phyloP scores from a whole-genome alignment of 2,113 vertebrate genomes.

The Cichladusa arquata region DNA sequence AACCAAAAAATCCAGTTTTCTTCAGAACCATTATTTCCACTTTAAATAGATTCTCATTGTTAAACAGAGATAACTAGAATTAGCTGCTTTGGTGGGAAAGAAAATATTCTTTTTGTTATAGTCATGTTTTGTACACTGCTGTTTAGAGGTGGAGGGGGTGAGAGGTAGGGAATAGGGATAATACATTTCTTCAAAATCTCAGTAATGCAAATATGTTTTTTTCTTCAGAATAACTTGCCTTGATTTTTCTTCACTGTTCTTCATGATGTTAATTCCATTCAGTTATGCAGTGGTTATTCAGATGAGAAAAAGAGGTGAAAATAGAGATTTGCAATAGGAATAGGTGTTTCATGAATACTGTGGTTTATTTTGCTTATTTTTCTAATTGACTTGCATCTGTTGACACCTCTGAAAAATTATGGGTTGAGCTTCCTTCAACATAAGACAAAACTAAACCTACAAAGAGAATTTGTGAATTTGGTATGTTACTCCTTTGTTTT shows the following conservation, averaged over 20 bases:
- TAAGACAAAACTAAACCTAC: neutral
- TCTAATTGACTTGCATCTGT: neutral
- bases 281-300: constrained; percentile 8
- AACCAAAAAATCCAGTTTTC: neutral
- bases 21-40: neutral
- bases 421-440: neutral
- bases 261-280: constrained; percentile 37
- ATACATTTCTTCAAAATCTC: neutral
- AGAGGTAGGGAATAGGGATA: neutral
- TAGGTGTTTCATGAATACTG: neutral
- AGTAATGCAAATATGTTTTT: neutral
- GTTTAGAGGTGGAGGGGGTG: neutral
- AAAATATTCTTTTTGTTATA: neutral
- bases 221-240: neutral
- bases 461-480: neutral
- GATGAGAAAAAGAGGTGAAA: constrained; percentile 35
- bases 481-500: neutral
- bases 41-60: neutral
- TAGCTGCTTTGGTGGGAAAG: neutral
- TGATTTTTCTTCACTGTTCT: neutral
- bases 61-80: neutral
- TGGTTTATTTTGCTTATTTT: neutral
- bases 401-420: neutral
- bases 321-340: neutral
- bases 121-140: neutral